Percentiles rank a stretch among this genome's conserved stretches.
Conservation (phyloP, 1,140 invertebrate genomes). For the Calephelis nemesis region DNA sequence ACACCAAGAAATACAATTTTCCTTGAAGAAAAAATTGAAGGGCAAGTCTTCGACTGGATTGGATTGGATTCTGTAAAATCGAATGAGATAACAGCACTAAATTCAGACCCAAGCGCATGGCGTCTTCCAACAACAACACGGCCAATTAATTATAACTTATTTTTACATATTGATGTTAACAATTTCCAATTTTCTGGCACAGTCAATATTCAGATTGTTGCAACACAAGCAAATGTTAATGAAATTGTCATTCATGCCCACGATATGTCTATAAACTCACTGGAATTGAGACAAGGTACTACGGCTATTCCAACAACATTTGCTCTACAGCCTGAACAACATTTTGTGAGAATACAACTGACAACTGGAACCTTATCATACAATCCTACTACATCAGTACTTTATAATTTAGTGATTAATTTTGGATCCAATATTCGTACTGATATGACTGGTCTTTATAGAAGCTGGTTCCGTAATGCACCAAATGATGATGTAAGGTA, state of each 20-base stretch:
- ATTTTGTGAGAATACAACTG: constrained; percentile 44
- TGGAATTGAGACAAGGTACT: constrained; percentile 51
- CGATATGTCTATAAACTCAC: constrained; percentile 68
- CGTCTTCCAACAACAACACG: constrained; percentile 81
- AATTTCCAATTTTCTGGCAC: constrained; percentile 79
- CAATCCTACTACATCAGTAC: constrained; percentile 36
- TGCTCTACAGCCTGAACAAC: constrained; percentile 30
- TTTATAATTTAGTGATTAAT: constrained; percentile 67
- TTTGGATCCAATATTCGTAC: constrained; percentile 76
- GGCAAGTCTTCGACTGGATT: constrained; percentile 51
- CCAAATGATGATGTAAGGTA: constrained; percentile 40
- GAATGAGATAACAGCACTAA: constrained; percentile 8
- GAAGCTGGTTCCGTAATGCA: constrained; percentile 83
- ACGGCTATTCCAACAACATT: constrained; percentile 23
- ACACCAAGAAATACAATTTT: constrained; percentile 52
- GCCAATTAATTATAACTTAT: constrained; percentile 81
- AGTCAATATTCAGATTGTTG: constrained; percentile 75
- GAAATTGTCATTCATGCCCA: constrained; percentile 83
- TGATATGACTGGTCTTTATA: constrained; percentile 88
- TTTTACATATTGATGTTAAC: constrained; percentile 43
- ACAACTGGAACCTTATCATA: constrained; percentile 42
- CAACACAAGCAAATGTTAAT: constrained; percentile 52
- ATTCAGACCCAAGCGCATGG: constrained; percentile 45
- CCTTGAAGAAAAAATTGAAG: constrained; percentile 51
- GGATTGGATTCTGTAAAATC: constrained; percentile 21